phyloP scores from a whole-genome alignment of 2,797 vertebrate species.

The Hydrocynus forskahlii region DNA sequence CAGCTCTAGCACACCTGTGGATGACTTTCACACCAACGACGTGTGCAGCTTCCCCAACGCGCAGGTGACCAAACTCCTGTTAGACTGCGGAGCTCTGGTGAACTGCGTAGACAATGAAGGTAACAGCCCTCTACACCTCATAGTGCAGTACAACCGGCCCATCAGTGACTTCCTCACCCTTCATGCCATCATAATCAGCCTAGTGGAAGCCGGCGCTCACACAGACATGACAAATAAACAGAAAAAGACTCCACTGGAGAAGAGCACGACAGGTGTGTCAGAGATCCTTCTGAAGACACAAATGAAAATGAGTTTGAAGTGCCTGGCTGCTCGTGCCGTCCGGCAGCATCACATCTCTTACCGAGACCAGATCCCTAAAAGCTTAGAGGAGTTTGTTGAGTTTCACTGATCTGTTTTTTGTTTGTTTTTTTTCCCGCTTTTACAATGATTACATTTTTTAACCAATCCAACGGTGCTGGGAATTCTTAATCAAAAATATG shows the following conservation, averaged over 20 bases:
- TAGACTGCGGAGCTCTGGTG: slow-evolving; percentile 92
- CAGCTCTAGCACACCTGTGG: slow-evolving; percentile 92
- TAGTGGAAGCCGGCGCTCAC: slow-evolving; percentile 96
- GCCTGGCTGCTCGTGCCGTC: slow-evolving; percentile 95
- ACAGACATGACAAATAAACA: slow-evolving; percentile 98
- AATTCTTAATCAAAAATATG: slow-evolving; percentile 27
- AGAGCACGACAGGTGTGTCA: slow-evolving; percentile 95
- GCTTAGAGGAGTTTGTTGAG: slow-evolving; percentile 96
- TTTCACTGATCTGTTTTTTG: slow-evolving; percentile 82
- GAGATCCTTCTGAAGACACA: slow-evolving; percentile 98
- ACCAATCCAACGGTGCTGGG: slow-evolving; percentile 45
- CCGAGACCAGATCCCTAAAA: slow-evolving; percentile 95
- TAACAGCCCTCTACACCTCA: slow-evolving; percentile 94
- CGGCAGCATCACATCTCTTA: slow-evolving; percentile 91
- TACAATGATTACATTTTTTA: neutral
- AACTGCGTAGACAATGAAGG: slow-evolving; percentile 92
- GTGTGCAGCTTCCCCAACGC: slow-evolving; percentile 97
- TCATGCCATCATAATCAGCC: slow-evolving; percentile 95
- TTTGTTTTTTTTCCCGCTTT: neutral
- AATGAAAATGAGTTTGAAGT: slow-evolving; percentile 99
- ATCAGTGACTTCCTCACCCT: slow-evolving; percentile 98
- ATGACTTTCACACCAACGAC: slow-evolving; percentile 97
- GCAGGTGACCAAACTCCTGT: slow-evolving; percentile 90
- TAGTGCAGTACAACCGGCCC: slow-evolving; percentile 97
- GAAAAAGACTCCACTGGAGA: slow-evolving; percentile 96